phyloP scores from a whole-genome alignment of 1,140 invertebrate species.

The Reticulitermes speratus region DNA sequence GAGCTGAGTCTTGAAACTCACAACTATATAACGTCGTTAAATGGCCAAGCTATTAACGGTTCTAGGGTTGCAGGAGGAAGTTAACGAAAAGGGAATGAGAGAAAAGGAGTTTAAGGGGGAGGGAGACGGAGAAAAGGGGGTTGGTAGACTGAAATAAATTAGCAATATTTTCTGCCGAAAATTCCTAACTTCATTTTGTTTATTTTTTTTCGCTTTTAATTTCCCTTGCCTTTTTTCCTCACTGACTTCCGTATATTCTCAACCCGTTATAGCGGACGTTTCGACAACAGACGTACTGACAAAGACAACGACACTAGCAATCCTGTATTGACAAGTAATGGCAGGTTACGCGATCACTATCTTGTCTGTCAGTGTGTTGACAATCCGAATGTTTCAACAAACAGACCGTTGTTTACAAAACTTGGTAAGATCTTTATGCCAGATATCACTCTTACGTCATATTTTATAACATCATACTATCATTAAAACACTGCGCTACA shows the following conservation, averaged over 20 bases:
- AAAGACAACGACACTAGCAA: background rate
- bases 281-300: background rate
- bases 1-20: background rate
- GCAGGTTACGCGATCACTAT: too few relatives aligned
- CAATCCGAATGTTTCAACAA: too few relatives aligned
- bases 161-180: background rate
- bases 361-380: too few relatives aligned
- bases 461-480: too few relatives aligned
- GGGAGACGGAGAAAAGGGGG: background rate
- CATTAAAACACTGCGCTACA: too few relatives aligned
- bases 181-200: background rate
- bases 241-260: background rate
- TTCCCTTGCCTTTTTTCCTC: background rate
- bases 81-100: background rate
- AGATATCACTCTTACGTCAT: too few relatives aligned
- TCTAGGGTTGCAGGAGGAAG: background rate
- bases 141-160: background rate
- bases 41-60: background rate
- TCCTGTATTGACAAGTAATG: too few relatives aligned
- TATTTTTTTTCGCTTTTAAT: background rate
- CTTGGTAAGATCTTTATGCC: too few relatives aligned
- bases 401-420: too few relatives aligned
- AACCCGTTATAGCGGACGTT: background rate
- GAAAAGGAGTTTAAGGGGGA: background rate
- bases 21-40: slow-evolving; percentile 3